A percentile compares a stretch with the other conserved stretches of the same genome.
Conservation (phyloP, 23 tunicate species). For the Ciona savignyi region DNA sequence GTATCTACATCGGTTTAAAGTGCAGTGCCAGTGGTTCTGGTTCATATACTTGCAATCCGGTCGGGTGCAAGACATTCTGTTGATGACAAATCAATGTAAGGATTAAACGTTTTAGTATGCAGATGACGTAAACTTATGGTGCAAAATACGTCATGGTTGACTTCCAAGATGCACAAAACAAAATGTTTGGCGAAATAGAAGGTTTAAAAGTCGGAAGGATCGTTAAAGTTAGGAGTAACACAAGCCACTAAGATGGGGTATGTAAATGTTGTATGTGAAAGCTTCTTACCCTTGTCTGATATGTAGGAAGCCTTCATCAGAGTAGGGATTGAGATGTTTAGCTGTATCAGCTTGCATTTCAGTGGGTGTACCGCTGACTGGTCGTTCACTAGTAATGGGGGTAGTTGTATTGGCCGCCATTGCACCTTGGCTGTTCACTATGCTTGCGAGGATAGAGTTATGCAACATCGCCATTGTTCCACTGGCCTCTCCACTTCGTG, state of each 20-base stretch:
- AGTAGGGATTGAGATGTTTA: background rate
- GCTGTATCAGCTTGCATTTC: background rate
- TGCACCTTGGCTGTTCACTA: background rate
- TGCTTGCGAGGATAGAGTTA: background rate
- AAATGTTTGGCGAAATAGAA: too few relatives aligned
- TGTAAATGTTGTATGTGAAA: too few relatives aligned
- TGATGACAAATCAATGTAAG: background rate
- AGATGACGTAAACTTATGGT: too few relatives aligned
- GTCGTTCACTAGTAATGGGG: background rate
- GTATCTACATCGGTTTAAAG: constrained; percentile 68
- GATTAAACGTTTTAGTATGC: too few relatives aligned
- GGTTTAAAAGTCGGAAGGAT: too few relatives aligned
- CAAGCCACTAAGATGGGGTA: too few relatives aligned
- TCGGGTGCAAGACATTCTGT: constrained; percentile 44
- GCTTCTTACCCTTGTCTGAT: constrained; percentile 59
- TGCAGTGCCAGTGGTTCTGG: constrained; percentile 93
- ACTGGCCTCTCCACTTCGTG: background rate
- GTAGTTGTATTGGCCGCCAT: background rate
- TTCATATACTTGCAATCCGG: constrained; percentile 58
- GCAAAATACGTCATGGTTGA: too few relatives aligned
- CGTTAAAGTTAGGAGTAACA: too few relatives aligned
- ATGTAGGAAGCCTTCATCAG: constrained; percentile 46
- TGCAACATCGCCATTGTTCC: background rate
- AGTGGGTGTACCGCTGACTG: background rate
- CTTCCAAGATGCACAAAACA: too few relatives aligned